phyloP scores from a whole-genome alignment of 2,888 invertebrate genomes.

The Esperia sulphurella region DNA sequence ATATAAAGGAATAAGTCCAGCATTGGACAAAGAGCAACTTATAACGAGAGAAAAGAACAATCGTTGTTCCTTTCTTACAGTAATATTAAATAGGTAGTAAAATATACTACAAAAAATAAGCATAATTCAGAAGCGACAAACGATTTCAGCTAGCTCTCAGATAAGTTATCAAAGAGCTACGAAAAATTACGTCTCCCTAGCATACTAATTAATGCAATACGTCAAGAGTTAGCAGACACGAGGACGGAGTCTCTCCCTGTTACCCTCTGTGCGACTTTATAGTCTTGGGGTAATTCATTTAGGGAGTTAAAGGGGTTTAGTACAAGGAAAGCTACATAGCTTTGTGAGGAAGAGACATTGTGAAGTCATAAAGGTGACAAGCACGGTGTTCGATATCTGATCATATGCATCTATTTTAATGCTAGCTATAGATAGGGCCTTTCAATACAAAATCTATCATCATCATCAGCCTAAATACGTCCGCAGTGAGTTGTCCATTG shows the following conservation, averaged over 20 bases:
- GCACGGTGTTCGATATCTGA: too few relatives aligned
- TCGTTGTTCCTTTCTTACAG: too few relatives aligned
- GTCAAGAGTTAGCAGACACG: constrained; percentile 15
- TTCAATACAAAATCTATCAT: too few relatives aligned
- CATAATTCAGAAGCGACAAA: neutral
- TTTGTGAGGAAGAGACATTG: neutral
- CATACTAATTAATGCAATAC: constrained; percentile 25
- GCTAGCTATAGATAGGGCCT: too few relatives aligned
- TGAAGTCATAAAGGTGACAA: neutral
- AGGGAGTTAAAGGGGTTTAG: constrained; percentile 10
- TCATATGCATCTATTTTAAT: too few relatives aligned
- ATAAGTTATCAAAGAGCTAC: neutral
- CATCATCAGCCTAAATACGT: too few relatives aligned
- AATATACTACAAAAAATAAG: constrained; percentile 1
- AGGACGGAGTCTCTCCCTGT: neutral
- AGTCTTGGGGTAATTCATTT: constrained; percentile 26
- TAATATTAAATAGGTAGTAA: too few relatives aligned
- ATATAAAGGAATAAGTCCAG: too few relatives aligned
- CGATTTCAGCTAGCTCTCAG: neutral
- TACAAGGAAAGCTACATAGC: neutral
- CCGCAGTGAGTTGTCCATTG: too few relatives aligned
- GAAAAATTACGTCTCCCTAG: constrained; percentile 15
- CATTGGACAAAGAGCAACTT: too few relatives aligned
- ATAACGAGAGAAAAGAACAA: too few relatives aligned
- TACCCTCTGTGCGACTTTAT: constrained; percentile 1